phyloP scores from a whole-genome alignment of 30 jellyfish, hydroid and myxozoan species.

The Cassiopea andromeda region DNA sequence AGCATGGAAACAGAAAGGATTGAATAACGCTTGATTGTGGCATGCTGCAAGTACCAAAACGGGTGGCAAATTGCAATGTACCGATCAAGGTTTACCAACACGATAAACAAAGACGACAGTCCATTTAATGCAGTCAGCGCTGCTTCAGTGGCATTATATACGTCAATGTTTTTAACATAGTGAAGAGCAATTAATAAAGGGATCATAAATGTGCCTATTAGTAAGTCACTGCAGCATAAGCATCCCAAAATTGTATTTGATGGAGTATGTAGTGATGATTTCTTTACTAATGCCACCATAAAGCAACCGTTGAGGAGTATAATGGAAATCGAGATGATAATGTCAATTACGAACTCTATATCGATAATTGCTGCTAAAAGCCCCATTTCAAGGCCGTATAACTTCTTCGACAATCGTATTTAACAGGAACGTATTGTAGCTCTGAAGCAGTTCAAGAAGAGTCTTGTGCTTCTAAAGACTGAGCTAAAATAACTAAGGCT shows the following conservation, averaged over 20 bases:
- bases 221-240: not conserved
- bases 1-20: not conserved
- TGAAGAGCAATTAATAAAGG: too few relatives aligned
- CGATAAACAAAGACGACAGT: not conserved
- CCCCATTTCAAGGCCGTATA: not conserved
- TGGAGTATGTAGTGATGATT: not conserved
- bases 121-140: not conserved
- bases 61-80: slow-evolving; percentile 11
- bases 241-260: not conserved
- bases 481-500: too few relatives aligned
- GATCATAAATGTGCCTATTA: not conserved
- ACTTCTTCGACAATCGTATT: not conserved
- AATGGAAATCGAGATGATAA: not conserved
- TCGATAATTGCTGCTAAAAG: not conserved
- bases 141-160: not conserved
- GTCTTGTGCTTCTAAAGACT: too few relatives aligned
- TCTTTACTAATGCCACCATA: not conserved
- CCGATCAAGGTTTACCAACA: slow-evolving; percentile 1
- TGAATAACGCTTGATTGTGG: not conserved
- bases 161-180: not conserved
- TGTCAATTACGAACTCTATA: not conserved
- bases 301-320: not conserved
- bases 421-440: too few relatives aligned
- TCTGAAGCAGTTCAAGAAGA: too few relatives aligned
- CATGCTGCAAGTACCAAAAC: slow-evolving; percentile 4